These are phyloP conservation scores for Drosophila paucipuncta DNA, from an alignment of 2,888 invertebrate species.

Conservation along the genomic window DNA sequence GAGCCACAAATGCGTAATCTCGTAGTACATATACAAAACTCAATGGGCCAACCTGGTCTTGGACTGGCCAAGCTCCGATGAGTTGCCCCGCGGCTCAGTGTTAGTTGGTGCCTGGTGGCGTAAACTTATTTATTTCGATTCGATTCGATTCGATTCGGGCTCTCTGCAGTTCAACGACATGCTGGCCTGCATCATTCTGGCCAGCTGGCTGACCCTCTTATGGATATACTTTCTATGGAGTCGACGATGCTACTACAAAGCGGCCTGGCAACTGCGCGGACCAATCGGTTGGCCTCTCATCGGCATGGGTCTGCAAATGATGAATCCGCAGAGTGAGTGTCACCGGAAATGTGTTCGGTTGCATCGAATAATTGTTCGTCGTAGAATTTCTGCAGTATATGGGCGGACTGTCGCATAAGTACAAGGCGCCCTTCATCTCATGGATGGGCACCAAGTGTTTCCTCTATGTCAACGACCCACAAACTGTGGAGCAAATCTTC, in stretches of 20 bases:
- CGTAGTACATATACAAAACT: conserved; percentile 59
- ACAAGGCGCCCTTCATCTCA: conserved; percentile 78
- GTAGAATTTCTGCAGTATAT: conserved; percentile 77
- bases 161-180: conserved; percentile 65
- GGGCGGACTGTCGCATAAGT: conserved; percentile 62
- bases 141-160: conserved; percentile 12
- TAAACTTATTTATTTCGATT: conserved; percentile 30
- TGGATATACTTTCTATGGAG: conserved; percentile 82
- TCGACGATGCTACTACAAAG: conserved; percentile 78
- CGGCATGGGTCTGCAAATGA: conserved; percentile 82
- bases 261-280: conserved; percentile 79
- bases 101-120: conserved; percentile 35
- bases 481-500: conserved; percentile 81
- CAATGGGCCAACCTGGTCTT: conserved; percentile 45
- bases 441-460: conserved; percentile 84
- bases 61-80: background rate
- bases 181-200: conserved; percentile 63
- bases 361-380: background rate
- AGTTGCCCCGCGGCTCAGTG: conserved; percentile 46
- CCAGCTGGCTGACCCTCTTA: conserved; percentile 53
- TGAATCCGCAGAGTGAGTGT: conserved; percentile 82
- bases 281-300: conserved; percentile 83
- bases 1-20: conserved; percentile 57
- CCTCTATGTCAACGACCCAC: conserved; percentile 82
- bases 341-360: too few species aligned